A percentile compares a stretch with the other conserved stretches of the same genome.
Evolutionary conservation across 2,888 invertebrate species (phyloP).

Genomic region (Drosophila quasianomalipes): DNA sequence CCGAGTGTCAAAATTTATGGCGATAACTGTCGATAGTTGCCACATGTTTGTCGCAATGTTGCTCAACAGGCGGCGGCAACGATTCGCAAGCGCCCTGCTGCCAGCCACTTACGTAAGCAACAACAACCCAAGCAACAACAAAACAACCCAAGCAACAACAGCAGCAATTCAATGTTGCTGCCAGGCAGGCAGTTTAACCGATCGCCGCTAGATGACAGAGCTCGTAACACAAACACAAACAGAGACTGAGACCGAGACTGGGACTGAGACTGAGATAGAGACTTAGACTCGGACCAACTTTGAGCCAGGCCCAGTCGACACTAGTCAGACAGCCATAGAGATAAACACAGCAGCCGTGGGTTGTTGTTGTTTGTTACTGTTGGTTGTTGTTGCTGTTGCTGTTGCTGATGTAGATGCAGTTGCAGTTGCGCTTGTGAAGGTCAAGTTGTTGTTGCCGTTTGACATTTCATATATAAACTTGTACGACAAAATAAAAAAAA

Average conservation of each 20-base stretch:
- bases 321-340: constrained; percentile 68
- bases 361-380: constrained; percentile 54
- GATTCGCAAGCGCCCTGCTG: constrained; percentile 59
- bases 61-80: constrained; percentile 63
- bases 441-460: constrained; percentile 68
- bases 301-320: constrained; percentile 52
- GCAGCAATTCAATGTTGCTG: constrained; percentile 70
- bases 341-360: constrained; percentile 73
- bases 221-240: constrained; percentile 21
- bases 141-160: constrained; percentile 29
- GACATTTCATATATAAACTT: constrained; percentile 77
- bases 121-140: constrained; percentile 32
- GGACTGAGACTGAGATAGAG: constrained; percentile 17
- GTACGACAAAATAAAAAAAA: constrained; percentile 37
- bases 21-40: constrained; percentile 78
- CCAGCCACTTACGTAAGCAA: constrained; percentile 65
- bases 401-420: constrained; percentile 45
- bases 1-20: constrained; percentile 82
- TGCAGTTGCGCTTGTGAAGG: constrained; percentile 68
- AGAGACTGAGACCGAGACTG: constrained; percentile 7
- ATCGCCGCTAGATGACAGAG: constrained; percentile 41
- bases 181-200: constrained; percentile 54
- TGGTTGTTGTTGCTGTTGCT: constrained; percentile 53
- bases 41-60: constrained; percentile 68
- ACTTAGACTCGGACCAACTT: constrained; percentile 22